Conservation (phyloP, 1,140 invertebrate species). For the Drosophila paulistorum region DNA sequence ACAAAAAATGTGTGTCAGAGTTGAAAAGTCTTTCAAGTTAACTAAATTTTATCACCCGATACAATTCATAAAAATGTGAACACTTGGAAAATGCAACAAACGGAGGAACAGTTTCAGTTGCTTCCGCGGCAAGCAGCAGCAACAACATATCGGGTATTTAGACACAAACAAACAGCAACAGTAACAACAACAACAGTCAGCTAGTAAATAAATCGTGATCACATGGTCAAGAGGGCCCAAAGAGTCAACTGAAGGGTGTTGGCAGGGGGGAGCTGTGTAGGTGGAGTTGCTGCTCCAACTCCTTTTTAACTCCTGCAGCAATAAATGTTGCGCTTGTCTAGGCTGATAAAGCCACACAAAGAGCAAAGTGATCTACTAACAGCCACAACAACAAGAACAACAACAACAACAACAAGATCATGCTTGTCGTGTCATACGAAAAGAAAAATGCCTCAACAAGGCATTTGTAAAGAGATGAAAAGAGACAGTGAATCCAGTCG, state of each 20-base stretch:
- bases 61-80: slow-evolving; percentile 11
- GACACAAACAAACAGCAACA: slow-evolving; percentile 61
- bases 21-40: slow-evolving; percentile 11
- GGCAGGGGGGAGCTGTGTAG: background rate
- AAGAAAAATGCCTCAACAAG: slow-evolving; percentile 68
- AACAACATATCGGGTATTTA: slow-evolving; percentile 71
- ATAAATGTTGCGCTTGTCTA: slow-evolving; percentile 79
- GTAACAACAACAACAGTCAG: slow-evolving; percentile 32
- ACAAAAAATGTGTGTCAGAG: background rate
- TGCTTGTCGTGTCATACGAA: slow-evolving; percentile 83
- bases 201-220: slow-evolving; percentile 82
- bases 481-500: background rate
- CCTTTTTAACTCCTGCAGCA: slow-evolving; percentile 77
- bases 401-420: slow-evolving; percentile 72
- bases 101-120: slow-evolving; percentile 48
- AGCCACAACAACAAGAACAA: slow-evolving; percentile 53
- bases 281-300: slow-evolving; percentile 47
- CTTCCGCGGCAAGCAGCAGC: slow-evolving; percentile 49
- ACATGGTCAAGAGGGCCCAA: slow-evolving; percentile 76
- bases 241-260: slow-evolving; percentile 16
- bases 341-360: slow-evolving; percentile 82
- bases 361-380: slow-evolving; percentile 81
- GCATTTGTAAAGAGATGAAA: background rate
- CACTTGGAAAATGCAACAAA: slow-evolving; percentile 15
- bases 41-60: slow-evolving; percentile 13